Percentiles rank a stretch among this genome's conserved stretches.
phyloP scores from a whole-genome alignment of 2,797 vertebrate species.

The Gymnopithys bicolor region DNA sequence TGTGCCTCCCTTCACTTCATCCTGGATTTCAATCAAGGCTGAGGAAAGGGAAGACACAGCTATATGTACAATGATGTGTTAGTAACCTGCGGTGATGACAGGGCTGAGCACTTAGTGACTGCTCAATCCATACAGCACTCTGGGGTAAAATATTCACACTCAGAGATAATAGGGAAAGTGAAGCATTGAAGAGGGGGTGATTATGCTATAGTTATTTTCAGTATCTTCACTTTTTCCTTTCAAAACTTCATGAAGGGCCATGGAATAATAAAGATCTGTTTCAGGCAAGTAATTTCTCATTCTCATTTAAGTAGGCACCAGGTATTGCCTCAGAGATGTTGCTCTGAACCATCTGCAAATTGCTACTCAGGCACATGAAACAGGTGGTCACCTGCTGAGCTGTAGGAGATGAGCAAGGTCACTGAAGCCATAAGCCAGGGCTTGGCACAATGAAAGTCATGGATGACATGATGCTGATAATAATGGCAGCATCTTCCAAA shows the following conservation, averaged over 20 bases:
- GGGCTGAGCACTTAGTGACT: neutral
- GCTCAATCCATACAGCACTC: neutral
- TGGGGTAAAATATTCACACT: neutral
- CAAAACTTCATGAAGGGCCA: neutral
- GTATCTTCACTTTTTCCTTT: neutral
- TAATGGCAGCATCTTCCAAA: constrained; percentile 23
- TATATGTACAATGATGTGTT: neutral
- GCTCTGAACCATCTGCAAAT: neutral
- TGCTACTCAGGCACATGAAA: neutral
- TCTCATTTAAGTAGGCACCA: neutral
- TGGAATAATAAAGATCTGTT: neutral
- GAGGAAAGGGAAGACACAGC: neutral
- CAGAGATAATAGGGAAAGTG: neutral
- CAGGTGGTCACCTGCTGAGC: neutral
- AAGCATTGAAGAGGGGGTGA: neutral
- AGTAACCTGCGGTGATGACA: neutral
- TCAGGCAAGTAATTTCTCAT: neutral
- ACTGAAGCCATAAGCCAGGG: neutral
- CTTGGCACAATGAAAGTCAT: neutral
- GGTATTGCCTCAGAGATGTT: neutral
- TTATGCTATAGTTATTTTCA: neutral
- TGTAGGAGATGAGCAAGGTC: neutral
- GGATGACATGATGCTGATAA: neutral
- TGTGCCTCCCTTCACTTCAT: neutral
- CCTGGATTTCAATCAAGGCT: neutral